Percentiles rank a stretch among this genome's conserved stretches.
Conservation (phyloP, 2,797 vertebrate genomes). For the Sus cebifrons region DNA sequence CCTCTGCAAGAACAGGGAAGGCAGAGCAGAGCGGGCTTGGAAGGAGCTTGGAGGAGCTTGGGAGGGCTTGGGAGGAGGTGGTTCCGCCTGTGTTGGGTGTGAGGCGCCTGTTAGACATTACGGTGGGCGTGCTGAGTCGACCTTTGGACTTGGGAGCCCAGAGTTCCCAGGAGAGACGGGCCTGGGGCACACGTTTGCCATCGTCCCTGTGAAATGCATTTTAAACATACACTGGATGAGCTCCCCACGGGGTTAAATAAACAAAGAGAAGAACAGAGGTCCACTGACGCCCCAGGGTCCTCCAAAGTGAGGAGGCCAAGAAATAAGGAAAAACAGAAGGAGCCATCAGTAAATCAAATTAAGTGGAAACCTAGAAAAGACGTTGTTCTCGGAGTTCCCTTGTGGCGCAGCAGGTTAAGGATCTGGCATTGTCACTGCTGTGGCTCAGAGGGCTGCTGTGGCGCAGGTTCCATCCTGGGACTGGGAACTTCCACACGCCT, state of each 20-base stretch:
- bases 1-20: background rate
- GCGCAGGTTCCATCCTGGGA: too few species aligned
- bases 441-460: too few species aligned
- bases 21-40: background rate
- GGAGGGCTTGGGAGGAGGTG: background rate
- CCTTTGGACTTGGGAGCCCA: rapidly evolving
- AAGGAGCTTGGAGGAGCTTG: too few species aligned
- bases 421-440: too few species aligned
- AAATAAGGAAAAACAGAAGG: background rate
- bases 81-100: rapidly evolving
- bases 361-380: background rate
- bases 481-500: too few species aligned
- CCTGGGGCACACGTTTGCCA: background rate
- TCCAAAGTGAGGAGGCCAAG: background rate
- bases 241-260: background rate
- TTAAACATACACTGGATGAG: background rate
- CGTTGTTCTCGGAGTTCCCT: background rate
- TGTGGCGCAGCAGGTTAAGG: too few species aligned
- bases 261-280: background rate
- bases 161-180: background rate
- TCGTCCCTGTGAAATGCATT: background rate
- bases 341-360: background rate
- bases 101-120: rapidly evolving
- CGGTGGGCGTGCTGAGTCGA: rapidly evolving
- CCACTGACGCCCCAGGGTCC: too few species aligned